phyloP scores from a whole-genome alignment of 2,113 vertebrate species.

The Petromus typicus region DNA sequence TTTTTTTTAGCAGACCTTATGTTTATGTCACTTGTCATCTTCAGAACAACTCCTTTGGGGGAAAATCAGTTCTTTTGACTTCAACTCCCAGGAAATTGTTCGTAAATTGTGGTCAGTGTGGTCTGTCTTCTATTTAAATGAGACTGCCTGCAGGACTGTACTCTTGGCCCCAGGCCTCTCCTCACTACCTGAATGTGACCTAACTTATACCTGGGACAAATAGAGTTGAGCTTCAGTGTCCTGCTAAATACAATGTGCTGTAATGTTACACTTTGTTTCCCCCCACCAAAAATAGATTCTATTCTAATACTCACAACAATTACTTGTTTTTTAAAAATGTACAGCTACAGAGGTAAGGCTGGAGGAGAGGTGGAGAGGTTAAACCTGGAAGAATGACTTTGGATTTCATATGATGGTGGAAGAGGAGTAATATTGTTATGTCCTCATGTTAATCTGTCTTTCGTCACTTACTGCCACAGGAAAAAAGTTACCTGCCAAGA shows the following conservation, averaged over 20 bases:
- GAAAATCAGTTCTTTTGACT: slow-evolving; percentile 67
- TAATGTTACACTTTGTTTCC: neutral
- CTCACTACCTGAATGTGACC: slow-evolving; percentile 76
- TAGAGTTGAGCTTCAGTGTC: slow-evolving; percentile 73
- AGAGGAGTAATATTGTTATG: neutral
- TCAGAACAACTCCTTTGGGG: slow-evolving; percentile 54
- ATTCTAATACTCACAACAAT: neutral
- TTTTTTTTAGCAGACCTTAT: slow-evolving; percentile 59
- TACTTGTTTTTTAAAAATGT: neutral
- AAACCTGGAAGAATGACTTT: neutral
- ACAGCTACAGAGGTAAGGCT: neutral
- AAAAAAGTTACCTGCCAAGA: neutral
- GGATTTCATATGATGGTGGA: neutral
- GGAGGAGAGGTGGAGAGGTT: neutral
- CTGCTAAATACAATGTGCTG: neutral
- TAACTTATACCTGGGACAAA: slow-evolving; percentile 81
- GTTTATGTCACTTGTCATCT: slow-evolving; percentile 77
- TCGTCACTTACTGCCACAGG: neutral
- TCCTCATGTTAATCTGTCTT: neutral
- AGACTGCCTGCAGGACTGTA: slow-evolving; percentile 64
- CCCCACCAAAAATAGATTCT: neutral
- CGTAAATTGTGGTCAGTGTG: slow-evolving; percentile 59
- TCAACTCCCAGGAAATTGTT: slow-evolving; percentile 39
- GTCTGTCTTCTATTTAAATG: slow-evolving; percentile 78
- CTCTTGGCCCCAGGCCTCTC: slow-evolving; percentile 73